These are phyloP conservation scores for Cacoxenus indagator DNA, from an alignment of 2,888 invertebrate genomes.

Conservation along the genomic window DNA sequence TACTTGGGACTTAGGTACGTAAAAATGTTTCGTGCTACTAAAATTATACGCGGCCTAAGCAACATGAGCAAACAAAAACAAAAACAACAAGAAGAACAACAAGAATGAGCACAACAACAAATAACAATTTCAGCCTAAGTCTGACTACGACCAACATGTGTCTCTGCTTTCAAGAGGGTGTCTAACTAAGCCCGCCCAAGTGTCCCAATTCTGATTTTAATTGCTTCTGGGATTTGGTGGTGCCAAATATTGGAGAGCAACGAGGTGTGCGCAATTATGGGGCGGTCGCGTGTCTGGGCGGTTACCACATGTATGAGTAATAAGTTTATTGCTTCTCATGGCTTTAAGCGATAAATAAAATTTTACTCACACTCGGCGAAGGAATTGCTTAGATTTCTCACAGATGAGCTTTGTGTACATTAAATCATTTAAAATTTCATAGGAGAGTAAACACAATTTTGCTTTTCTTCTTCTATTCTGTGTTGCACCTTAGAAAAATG, in stretches of 20 bases:
- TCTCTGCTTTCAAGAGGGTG: constrained; percentile 27
- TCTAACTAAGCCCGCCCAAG: neutral
- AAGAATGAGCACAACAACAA: neutral
- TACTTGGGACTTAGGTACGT: neutral
- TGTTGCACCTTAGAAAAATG: constrained; percentile 40
- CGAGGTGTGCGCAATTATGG: neutral
- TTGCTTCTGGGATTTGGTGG: constrained; percentile 49
- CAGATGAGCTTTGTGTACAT: no score
- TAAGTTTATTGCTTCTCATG: constrained; percentile 1
- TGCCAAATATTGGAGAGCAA: constrained; percentile 22
- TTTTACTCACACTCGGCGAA: constrained; percentile 1
- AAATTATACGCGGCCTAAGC: neutral
- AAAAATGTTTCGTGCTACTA: neutral
- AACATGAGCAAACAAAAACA: constrained; percentile 24
- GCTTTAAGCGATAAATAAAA: constrained; percentile 15
- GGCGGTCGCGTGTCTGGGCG: neutral
- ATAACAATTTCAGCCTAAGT: no score
- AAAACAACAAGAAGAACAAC: neutral
- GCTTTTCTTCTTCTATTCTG: neutral
- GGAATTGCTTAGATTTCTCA: no score
- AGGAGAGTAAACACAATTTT: no score
- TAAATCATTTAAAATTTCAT: no score
- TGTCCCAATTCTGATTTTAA: constrained; percentile 37
- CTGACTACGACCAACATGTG: constrained; percentile 25
- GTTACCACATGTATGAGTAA: constrained; percentile 12